Conservation (phyloP, 2,888 invertebrate species). For the Ectemnius cavifrons region DNA sequence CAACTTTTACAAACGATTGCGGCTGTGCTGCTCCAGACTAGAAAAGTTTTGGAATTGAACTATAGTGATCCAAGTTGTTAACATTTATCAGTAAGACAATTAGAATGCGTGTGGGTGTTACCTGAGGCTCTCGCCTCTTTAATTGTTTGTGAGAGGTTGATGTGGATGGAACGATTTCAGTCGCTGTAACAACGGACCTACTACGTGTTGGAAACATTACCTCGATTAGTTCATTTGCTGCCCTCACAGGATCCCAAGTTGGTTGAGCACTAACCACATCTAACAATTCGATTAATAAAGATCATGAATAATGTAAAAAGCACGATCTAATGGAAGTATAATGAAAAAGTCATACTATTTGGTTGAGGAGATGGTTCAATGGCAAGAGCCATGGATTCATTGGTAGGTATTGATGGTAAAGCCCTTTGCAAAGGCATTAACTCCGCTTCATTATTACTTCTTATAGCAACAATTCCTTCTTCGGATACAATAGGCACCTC, state of each 20-base stretch:
- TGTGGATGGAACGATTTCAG: constrained; percentile 75
- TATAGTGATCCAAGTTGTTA: too few species aligned
- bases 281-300: constrained; percentile 26
- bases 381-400: constrained; percentile 69
- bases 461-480: constrained; percentile 70
- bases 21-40: constrained; percentile 67
- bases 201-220: constrained; percentile 61
- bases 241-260: constrained; percentile 75
- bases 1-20: constrained; percentile 81
- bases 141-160: constrained; percentile 71
- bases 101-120: constrained; percentile 42
- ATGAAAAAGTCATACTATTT: constrained; percentile 64
- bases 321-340: background rate
- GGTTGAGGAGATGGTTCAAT: constrained; percentile 68
- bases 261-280: constrained; percentile 62
- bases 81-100: background rate
- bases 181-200: constrained; percentile 56
- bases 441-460: constrained; percentile 66
- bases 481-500: constrained; percentile 70
- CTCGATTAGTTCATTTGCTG: constrained; percentile 77
- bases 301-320: constrained; percentile 9
- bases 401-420: constrained; percentile 64
- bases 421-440: constrained; percentile 68
- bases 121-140: constrained; percentile 69
- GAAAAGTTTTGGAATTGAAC: too few species aligned